These are phyloP conservation scores for Burhinus bistriatus DNA, from an alignment of 2,113 vertebrate genomes.

Conservation along the genomic window DNA sequence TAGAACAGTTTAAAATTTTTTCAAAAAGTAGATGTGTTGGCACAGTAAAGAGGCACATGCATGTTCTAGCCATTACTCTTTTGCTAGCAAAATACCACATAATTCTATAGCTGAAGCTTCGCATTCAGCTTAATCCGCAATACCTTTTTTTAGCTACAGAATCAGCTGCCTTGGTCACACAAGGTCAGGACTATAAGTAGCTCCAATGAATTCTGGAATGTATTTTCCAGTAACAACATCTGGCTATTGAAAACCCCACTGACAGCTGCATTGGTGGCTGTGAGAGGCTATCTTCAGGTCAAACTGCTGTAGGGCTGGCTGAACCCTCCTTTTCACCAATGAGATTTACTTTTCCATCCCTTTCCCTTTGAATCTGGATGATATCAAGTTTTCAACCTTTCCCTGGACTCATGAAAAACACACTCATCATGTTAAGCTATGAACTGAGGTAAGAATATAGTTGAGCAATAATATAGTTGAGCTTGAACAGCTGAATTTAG, in stretches of 20 bases:
- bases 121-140: conserved; percentile 26
- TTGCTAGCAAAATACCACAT: not conserved
- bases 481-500: not conserved
- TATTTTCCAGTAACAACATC: conserved; percentile 70
- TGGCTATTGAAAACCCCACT: conserved; percentile 64
- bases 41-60: not conserved
- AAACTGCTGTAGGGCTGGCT: conserved; percentile 70
- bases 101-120: conserved; percentile 44
- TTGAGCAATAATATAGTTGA: not conserved
- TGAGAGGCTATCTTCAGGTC: conserved; percentile 62
- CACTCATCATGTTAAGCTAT: not conserved
- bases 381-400: conserved; percentile 42
- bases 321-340: conserved; percentile 7
- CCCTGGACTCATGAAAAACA: conserved; percentile 6
- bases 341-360: conserved; percentile 34
- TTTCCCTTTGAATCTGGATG: conserved; percentile 47
- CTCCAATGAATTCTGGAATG: conserved; percentile 54
- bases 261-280: conserved; percentile 60
- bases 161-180: conserved; percentile 42
- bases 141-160: conserved; percentile 49
- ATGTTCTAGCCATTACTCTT: not conserved
- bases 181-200: conserved; percentile 63
- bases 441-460: not conserved
- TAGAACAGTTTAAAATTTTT: not conserved
- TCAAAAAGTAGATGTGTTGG: not conserved